These are phyloP conservation scores for Prinia subflava DNA, from an alignment of 2,113 vertebrate species.

Conservation along the genomic window DNA sequence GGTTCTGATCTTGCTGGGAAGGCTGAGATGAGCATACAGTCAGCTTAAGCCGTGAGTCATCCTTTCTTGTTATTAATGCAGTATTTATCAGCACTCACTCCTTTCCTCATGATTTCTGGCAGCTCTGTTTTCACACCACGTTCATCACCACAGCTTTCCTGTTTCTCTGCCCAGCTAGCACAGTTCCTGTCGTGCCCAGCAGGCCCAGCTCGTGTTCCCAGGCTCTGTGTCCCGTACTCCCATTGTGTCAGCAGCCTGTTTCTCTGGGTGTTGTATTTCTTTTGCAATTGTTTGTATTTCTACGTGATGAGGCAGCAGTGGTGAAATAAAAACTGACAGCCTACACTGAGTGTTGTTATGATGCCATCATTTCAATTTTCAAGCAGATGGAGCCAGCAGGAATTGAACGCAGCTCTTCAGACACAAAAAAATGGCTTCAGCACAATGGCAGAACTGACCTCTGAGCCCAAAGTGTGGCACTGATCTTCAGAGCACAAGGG, in stretches of 20 bases:
- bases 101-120: not conserved
- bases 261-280: not conserved
- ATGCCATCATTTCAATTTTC: not conserved
- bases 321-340: constrained; percentile 38
- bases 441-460: not conserved
- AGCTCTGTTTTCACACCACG: not conserved
- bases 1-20: not conserved
- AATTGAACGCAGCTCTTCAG: not conserved
- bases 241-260: not conserved
- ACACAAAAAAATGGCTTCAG: not conserved
- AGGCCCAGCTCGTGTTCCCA: not conserved
- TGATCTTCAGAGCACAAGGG: not conserved
- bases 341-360: not conserved
- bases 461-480: not conserved
- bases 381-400: not conserved
- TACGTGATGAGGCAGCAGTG: not conserved
- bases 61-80: not conserved
- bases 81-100: not conserved
- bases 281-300: not conserved
- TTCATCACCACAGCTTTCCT: not conserved
- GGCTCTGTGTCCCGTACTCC: accelerated
- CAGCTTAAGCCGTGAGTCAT: not conserved
- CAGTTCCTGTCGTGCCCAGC: not conserved
- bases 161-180: not conserved
- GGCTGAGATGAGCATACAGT: not conserved